phyloP scores from a whole-genome alignment of 92 coral and sea anemone genomes.

The Nematostella vectensis region DNA sequence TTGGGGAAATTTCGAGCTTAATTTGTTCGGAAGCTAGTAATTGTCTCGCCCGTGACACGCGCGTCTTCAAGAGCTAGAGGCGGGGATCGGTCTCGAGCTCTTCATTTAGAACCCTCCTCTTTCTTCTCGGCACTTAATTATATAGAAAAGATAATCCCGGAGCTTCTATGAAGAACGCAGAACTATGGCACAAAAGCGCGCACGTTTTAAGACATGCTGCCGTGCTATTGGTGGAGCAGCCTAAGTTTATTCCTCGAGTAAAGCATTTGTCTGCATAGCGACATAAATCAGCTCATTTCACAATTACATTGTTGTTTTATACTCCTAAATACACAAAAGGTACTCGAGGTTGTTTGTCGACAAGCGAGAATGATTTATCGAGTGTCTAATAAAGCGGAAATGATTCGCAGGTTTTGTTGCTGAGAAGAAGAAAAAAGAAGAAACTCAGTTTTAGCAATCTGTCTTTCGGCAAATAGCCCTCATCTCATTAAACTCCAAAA shows the following conservation, averaged over 20 bases:
- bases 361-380: constrained; percentile 34
- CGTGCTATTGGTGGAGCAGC: no score
- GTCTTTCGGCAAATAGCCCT: no score
- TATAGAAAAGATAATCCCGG: no score
- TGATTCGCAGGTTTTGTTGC: constrained; percentile 36
- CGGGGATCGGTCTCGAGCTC: constrained; percentile 3
- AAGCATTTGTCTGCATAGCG: no score
- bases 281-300: constrained; percentile 25
- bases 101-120: background rate
- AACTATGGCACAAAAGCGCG: no score
- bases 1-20: background rate
- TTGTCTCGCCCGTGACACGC: background rate
- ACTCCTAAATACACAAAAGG: constrained; percentile 46
- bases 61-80: background rate
- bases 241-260: no score
- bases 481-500: no score
- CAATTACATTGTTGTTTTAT: constrained; percentile 41
- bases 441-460: no score
- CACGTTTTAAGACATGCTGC: no score
- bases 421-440: background rate
- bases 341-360: constrained; percentile 39
- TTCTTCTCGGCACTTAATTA: constrained; percentile 47
- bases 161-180: no score
- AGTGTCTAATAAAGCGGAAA: constrained; percentile 50
- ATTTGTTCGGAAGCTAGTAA: constrained; percentile 4